Conservation (phyloP, 2,797 vertebrate genomes). For the Tadarida brasiliensis region DNA sequence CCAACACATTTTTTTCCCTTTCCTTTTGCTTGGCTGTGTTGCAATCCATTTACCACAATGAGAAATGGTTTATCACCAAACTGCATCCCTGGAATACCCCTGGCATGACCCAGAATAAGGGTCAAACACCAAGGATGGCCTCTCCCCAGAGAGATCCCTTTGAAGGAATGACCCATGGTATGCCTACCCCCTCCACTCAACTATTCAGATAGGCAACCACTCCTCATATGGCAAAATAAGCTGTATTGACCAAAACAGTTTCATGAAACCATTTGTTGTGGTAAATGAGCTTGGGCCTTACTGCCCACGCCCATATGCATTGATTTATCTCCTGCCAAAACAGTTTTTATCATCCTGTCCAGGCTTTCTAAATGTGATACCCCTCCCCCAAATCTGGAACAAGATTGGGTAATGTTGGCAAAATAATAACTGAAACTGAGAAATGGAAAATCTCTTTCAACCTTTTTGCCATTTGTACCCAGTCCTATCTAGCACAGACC, state of each 20-base stretch:
- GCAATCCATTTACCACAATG: not conserved
- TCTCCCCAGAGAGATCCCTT: not conserved
- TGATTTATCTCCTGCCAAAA: constrained; percentile 75
- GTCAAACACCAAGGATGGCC: not conserved
- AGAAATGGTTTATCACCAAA: constrained; percentile 13
- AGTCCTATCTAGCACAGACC: not conserved
- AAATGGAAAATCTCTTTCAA: constrained; percentile 43
- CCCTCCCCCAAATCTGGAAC: constrained; percentile 62
- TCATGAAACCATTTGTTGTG: constrained; percentile 74
- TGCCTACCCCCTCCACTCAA: not conserved
- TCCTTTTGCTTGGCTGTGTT: not conserved
- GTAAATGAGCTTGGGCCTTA: constrained; percentile 61
- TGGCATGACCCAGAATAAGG: not conserved
- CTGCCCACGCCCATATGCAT: constrained; percentile 76
- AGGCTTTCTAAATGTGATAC: constrained; percentile 69
- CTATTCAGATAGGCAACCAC: not conserved
- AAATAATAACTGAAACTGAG: constrained; percentile 62
- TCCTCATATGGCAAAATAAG: constrained; percentile 57
- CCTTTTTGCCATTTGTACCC: not conserved
- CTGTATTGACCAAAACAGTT: constrained; percentile 71
- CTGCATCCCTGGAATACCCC: not conserved
- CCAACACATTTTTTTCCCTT: not conserved
- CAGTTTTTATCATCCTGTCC: constrained; percentile 62
- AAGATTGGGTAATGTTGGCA: constrained; percentile 57
- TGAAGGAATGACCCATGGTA: not conserved